Base-by-base conservation (phyloP, 2,113 vertebrate species). In the Toxotes jaculatrix region DNA sequence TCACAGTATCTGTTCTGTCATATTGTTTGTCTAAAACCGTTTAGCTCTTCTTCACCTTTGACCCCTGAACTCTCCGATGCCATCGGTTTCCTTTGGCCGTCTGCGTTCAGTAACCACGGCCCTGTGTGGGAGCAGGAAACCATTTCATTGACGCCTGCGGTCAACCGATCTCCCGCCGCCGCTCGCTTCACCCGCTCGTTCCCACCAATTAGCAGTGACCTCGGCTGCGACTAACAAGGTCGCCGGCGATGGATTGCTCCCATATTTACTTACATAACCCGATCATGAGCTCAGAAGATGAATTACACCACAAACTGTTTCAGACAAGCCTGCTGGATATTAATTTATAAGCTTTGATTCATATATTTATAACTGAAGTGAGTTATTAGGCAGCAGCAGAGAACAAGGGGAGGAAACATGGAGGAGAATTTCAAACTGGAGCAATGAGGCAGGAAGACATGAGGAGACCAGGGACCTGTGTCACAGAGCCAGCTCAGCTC, bases 271-370 rank as follows among this genome's bases (percentile, higher is more conserved):
- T 80, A 74, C 75, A 77, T 72, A 77, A 82, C 68, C 75, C 36
- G 49, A 84, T 89, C 87, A 79, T 80, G 80, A 89, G 82, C 72
- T 74, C 73, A 56, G 80, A 75, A 82, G 89, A 91, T 76, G 23
- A 89, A 91, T 86, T 67, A 82, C 27, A 0, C 32, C 55, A 53
- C 85, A 88, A 88, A 82, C 47, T 64, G 72, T 61, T 80, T 86
- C 71, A 74, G 89, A 86, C 90, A 88, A 70, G 87, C 43, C 74
- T 57, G 79, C 83, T 74, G 77, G 78, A 86, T 77, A 63, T 84
- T 73, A 45, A 89, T 91, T 89, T 64, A 79, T 77, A 79, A 74
- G 78, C 67, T 75, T 64, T 76, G 74, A 82, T 87, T 90, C 80
- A 59, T 74, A 87, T 73, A 87, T 91, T 76, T 86, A 79, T 64